Percentiles rank a stretch among this genome's conserved stretches.
These are phyloP conservation scores for Galeopterus variegatus DNA, from an alignment of 2,113 vertebrate species.

Conservation along the genomic window DNA sequence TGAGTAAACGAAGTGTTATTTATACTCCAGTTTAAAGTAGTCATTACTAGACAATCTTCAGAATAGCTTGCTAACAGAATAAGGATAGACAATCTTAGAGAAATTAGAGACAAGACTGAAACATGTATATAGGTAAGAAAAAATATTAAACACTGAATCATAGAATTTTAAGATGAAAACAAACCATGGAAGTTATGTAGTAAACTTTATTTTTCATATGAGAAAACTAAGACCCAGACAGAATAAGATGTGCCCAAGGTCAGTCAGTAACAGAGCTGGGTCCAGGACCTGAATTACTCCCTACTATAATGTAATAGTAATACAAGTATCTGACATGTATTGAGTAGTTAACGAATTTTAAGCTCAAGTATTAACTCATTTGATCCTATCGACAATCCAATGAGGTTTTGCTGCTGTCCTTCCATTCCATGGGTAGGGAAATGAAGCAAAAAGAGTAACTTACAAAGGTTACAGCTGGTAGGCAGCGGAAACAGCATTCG, in stretches of 20 bases:
- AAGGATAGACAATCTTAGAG: not conserved
- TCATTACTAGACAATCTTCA: not conserved
- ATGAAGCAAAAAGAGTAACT: not conserved
- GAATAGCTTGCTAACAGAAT: not conserved
- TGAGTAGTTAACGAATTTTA: conserved; percentile 37
- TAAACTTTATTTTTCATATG: conserved; percentile 54
- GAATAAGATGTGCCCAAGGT: not conserved
- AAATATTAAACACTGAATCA: conserved; percentile 21
- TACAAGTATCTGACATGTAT: not conserved
- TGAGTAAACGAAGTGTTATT: not conserved
- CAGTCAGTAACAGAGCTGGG: not conserved
- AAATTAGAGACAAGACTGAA: conserved; percentile 17
- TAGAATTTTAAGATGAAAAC: conserved; percentile 48
- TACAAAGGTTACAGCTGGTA: not conserved
- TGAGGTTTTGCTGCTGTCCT: not conserved
- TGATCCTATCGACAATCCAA: not conserved
- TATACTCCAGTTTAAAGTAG: not conserved
- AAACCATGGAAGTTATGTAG: conserved; percentile 12
- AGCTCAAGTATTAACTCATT: conserved; percentile 19
- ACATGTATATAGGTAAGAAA: not conserved
- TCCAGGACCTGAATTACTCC: not conserved
- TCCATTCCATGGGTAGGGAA: not conserved
- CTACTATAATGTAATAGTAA: not conserved
- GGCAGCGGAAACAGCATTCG: not conserved
- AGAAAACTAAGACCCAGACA: conserved; percentile 56